These are phyloP conservation scores for Premnoplex brunnescens DNA, from an alignment of 2,797 vertebrate genomes.

Conservation along the genomic window DNA sequence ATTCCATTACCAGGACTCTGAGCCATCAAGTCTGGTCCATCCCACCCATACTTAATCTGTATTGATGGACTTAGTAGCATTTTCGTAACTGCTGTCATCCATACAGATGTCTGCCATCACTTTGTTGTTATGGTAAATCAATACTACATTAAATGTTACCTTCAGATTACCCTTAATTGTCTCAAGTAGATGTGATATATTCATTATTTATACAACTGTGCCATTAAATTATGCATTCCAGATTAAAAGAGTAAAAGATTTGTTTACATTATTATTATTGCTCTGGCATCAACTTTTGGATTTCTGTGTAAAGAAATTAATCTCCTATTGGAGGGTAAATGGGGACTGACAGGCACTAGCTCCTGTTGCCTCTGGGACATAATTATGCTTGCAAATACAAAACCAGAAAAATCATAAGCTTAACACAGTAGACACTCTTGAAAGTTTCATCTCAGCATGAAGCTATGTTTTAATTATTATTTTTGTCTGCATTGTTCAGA, in stretches of 20 bases:
- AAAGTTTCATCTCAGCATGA: conserved; percentile 74
- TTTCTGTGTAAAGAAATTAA: conserved; percentile 69
- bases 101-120: conserved; percentile 46
- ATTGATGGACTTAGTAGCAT: conserved; percentile 54
- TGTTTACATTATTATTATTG: conserved; percentile 65
- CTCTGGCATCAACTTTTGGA: conserved; percentile 61
- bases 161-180: conserved; percentile 65
- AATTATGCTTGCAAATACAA: conserved; percentile 68
- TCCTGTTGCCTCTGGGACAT: conserved; percentile 66
- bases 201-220: conserved; percentile 65
- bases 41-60: conserved; percentile 9
- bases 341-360: conserved; percentile 52
- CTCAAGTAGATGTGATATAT: conserved; percentile 62
- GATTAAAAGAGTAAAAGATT: conserved; percentile 58
- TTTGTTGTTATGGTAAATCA: conserved; percentile 60
- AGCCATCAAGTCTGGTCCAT: conserved; percentile 36
- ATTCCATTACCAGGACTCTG: conserved; percentile 34
- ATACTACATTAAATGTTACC: conserved; percentile 67
- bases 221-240: conserved; percentile 63
- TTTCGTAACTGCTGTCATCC: conserved; percentile 59
- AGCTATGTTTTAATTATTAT: conserved; percentile 74
- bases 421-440: conserved; percentile 62
- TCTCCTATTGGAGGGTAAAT: conserved; percentile 42
- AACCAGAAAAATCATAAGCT: conserved; percentile 67
- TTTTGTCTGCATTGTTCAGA: conserved; percentile 69